Conservation (phyloP, 2,888 invertebrate species). For the Netelia inedita region DNA sequence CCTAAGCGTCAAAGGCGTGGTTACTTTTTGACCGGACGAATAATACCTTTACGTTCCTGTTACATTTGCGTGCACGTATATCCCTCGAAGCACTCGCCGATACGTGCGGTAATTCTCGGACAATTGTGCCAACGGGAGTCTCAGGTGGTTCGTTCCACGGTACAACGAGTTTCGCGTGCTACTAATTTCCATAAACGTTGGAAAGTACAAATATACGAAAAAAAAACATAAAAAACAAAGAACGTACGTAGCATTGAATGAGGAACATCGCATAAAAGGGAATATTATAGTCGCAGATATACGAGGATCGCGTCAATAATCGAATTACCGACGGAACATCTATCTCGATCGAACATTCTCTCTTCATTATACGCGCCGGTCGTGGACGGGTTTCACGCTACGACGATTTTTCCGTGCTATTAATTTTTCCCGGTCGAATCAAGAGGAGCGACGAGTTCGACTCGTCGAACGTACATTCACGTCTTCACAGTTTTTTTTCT, state of each 20-base stretch:
- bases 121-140: conserved; percentile 32
- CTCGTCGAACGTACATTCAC: conserved; percentile 26
- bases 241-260: conserved; percentile 1
- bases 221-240: conserved; percentile 30
- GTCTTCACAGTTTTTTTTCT: neutral
- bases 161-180: conserved; percentile 70
- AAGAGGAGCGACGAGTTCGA: conserved; percentile 24
- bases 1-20: no score
- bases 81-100: neutral
- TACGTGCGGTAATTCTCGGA: conserved; percentile 23
- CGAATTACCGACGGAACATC: conserved; percentile 57
- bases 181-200: conserved; percentile 70
- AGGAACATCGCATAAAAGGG: conserved; percentile 3
- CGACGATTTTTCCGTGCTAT: conserved; percentile 67
- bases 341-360: conserved; percentile 34
- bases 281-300: conserved; percentile 2
- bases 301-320: conserved; percentile 59
- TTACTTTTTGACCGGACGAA: no score
- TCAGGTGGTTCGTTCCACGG: conserved; percentile 54
- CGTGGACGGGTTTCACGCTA: conserved; percentile 50
- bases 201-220: conserved; percentile 60
- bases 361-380: conserved; percentile 19
- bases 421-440: conserved; percentile 38
- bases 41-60: no score
- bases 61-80: neutral